A percentile compares a stretch with the other conserved stretches of the same genome.
Evolutionary conservation across 2,888 invertebrate species (phyloP).

Genomic region (Caenorhabditis panamensis): DNA sequence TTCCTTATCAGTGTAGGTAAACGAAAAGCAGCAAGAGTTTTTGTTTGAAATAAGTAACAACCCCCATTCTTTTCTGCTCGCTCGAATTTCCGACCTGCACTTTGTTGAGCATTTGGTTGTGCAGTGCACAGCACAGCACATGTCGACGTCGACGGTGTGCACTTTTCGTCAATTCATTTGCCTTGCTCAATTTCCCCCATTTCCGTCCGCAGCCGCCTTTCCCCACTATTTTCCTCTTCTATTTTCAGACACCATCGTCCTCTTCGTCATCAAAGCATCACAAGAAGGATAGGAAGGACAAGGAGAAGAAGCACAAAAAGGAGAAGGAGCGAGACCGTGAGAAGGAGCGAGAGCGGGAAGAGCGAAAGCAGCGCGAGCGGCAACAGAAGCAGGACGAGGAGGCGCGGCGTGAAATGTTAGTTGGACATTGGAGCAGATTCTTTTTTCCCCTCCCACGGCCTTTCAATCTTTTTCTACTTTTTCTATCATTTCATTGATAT

Average conservation of each 20-base stretch:
- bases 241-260: constrained; percentile 33
- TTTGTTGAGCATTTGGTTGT: too few species aligned
- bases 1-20: too few species aligned
- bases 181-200: too few species aligned
- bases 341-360: constrained; percentile 59
- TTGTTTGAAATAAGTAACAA: too few species aligned
- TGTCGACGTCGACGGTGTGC: too few species aligned
- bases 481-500: neutral
- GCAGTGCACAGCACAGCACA: too few species aligned
- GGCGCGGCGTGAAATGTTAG: constrained; percentile 46
- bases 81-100: too few species aligned
- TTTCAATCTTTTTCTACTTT: neutral
- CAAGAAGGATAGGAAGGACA: constrained; percentile 50
- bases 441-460: too few species aligned
- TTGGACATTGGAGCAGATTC: constrained; percentile 6
- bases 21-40: too few species aligned
- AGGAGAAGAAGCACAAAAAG: constrained; percentile 50
- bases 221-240: neutral
- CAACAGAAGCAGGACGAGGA: constrained; percentile 35
- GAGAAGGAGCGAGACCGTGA: constrained; percentile 59
- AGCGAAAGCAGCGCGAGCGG: constrained; percentile 58
- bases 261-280: constrained; percentile 36
- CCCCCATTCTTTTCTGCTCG: too few species aligned
- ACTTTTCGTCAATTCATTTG: neutral
- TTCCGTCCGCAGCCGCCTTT: too few species aligned